Base-by-base conservation (phyloP, 2,113 vertebrate genomes). In the Sinocyclocheilus grahami region DNA sequence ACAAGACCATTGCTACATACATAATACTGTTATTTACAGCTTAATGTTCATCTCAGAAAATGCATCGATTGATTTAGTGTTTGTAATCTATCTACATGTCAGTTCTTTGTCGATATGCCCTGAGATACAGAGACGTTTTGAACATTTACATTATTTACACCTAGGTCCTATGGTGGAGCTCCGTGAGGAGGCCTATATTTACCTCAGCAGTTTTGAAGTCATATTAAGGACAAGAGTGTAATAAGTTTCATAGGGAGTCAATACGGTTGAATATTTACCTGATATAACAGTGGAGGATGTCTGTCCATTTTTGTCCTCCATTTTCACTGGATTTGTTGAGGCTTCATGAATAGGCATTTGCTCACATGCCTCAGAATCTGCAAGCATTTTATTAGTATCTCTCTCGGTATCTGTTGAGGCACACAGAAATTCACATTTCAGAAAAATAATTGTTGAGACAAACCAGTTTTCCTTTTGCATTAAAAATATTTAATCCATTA, bases 121-220 rank as follows among this genome's bases (percentile, higher is more conserved):
- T 16, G 4, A 53, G 7, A 75, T 42, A 24, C 12, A 18, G 20
- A 67, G 6, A 46, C 42, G 42, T 76, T 80, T 51, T 12, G 13
- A 84, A 60, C 78, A 30, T 77, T 37, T 78, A 63, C 51, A 60
- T 85, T 90, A 48, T 87, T 88, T 86, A 90, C 53, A 90, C 74
- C 91, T 94, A 89, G 95, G 94, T 92, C 95, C 95, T 90, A 55
- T 92, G 93, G 90, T 89, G 94, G 93, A 96, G 95, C 95, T 96
- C 94, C 94, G 91, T 83, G 90, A 86, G 94, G 94, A 95, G 93
- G 94, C 94, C 94, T 89, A 92, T 81, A 78, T 89, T 88, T 87
- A 90, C 83, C 91, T 91, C 22, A 82, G 89, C 91, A 89, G 82
- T 93, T 92, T 87, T 76, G 89, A 94, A 94, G 88, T 91, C 82